Evolutionary conservation across 2,797 vertebrate species (phyloP), one percentile per base, ranked within the genome.

Genomic region (Steatocranus sp.): DNA sequence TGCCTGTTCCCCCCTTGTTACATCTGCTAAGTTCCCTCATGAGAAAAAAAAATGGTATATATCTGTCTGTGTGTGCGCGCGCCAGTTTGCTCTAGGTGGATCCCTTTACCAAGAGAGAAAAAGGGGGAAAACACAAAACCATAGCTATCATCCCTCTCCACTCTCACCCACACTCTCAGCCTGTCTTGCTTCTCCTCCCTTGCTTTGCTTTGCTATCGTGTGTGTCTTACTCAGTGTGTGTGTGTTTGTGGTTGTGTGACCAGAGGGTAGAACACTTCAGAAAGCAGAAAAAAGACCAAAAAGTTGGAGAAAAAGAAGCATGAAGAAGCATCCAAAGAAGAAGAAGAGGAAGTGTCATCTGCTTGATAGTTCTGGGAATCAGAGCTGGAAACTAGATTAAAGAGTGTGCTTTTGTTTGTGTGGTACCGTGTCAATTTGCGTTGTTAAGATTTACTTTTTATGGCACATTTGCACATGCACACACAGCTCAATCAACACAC

Each of bases 251-350:
- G 56, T 53, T 58, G 27, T 86, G 76, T 80, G 66, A 36, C 82
- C 81, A 86, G 83, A 79, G 85, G 70, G 49, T 74, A 90, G 50
- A 89, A 75, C 75, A 85, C 80, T 82, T 84, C 70, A 83, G 74
- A 87, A 80, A 87, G 56, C 75, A 89, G 80, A 86, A 88, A 89
- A 89, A 89, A 83, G 56, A 83, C 81, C 83, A 84, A 81, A 83
- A 88, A 80, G 78, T 86, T 86, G 7, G 61, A 85, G 87, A 79
- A 75, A 56, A 83, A 63, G 58, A 87, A 79, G 75, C n/a, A 4
- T 85, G 73, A 74, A 32, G 63, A 90, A 70, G 54, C 75, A 84
- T 81, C 32, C 34, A 53, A 75, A 88, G 32, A 50, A 78, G 75
- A 90, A 54, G 30, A 88, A 85, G 34, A 50, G 78, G 75, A 90